Conservation (phyloP, 2,888 invertebrate genomes). For the Athripsodes cinereus region DNA sequence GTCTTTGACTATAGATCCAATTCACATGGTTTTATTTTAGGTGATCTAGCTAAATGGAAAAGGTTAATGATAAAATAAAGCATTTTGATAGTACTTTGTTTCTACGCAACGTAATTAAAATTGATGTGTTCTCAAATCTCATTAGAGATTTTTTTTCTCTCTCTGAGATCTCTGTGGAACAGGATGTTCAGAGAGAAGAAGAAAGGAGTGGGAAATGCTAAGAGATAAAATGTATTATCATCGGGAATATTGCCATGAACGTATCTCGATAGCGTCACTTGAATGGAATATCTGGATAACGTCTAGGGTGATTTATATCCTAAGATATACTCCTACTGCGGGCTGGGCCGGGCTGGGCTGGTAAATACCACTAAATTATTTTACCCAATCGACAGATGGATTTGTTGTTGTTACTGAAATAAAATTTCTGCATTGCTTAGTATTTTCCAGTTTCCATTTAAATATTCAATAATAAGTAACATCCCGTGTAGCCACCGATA, state of each 20-base stretch:
- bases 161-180: neutral
- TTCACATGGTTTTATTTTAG: no score
- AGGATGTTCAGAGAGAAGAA: neutral
- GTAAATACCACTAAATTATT: neutral
- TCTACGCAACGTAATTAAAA: neutral
- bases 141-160: neutral
- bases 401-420: neutral
- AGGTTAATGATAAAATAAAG: neutral
- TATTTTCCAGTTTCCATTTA: no score
- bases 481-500: no score
- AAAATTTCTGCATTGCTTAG: neutral
- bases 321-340: neutral
- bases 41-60: no score
- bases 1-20: no score
- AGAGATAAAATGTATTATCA: neutral
- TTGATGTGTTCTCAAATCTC: conserved; percentile 1
- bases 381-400: neutral
- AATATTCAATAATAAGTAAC: no score
- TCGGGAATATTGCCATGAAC: neutral
- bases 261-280: conserved; percentile 2
- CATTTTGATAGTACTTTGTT: neutral
- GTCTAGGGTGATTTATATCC: conserved; percentile 1
- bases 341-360: no score
- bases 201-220: neutral
- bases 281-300: conserved; percentile 1